Conservation (phyloP, 2,113 vertebrate genomes). For the Sceloporus undulatus region DNA sequence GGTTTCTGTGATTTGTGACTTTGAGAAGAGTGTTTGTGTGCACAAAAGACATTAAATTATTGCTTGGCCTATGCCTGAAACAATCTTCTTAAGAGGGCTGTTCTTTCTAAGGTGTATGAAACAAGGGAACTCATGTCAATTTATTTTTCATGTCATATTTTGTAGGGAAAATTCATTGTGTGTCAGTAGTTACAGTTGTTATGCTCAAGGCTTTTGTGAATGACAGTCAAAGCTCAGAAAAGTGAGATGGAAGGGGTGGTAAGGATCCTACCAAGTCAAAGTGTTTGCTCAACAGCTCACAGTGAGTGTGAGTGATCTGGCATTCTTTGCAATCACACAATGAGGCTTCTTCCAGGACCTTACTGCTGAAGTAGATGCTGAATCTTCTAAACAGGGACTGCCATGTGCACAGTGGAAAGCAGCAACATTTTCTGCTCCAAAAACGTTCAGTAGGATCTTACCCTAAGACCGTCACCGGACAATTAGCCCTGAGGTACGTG, state of each 20-base stretch:
- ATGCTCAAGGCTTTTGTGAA: not conserved
- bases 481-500: too few relatives aligned
- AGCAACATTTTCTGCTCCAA: too few relatives aligned
- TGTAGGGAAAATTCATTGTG: conserved; percentile 17
- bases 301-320: too few relatives aligned
- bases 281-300: too few relatives aligned
- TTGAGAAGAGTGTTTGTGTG: conserved; percentile 78
- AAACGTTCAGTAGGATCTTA: not conserved
- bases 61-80: conserved; percentile 74
- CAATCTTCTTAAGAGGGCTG: conserved; percentile 57
- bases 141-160: conserved; percentile 43
- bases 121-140: conserved; percentile 37
- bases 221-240: too few relatives aligned
- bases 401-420: too few relatives aligned
- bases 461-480: not conserved
- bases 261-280: too few relatives aligned
- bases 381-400: too few relatives aligned
- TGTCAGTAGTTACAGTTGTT: rapidly evolving
- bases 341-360: too few relatives aligned
- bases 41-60: conserved; percentile 77
- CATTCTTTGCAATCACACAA: too few relatives aligned
- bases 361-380: too few relatives aligned
- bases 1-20: conserved; percentile 75
- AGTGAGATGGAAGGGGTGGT: too few relatives aligned
- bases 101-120: conserved; percentile 41